Evolutionary conservation across 2,797 vertebrate genomes (phyloP), one percentile per base, ranked within the genome.

Genomic region (Crotalus adamanteus): DNA sequence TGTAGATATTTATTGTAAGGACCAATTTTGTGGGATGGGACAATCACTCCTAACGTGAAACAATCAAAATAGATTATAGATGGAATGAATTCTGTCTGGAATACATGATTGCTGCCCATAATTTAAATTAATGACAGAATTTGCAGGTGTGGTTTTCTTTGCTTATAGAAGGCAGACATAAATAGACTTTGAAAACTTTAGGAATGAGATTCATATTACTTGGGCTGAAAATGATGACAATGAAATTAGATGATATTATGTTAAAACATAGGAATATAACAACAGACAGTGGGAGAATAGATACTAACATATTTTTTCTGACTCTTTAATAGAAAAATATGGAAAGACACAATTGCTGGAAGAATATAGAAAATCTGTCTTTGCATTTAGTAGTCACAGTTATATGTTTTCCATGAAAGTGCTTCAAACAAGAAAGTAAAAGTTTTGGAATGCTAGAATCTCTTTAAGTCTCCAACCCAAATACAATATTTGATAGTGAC

Each of bases 1-100:
- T 83, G 3, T 83, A 47, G 73, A 83, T 25, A 83, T 47, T 83
- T 83, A 83, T 37, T 83, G 37, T 83, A 83, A 83, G 73, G 37
- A 47, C 73, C 73, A 83, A 47, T 83, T 83, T 47, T 83, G 37
- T 11, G 20, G 8, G 26, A 22, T 55, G n/a, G 31, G 86, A 56
- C 42, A 55, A 90, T 31, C 16, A 93, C 95, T 96, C 59, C 94
- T 92, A 94, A 94, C 86, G 93, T 92, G 90, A 90, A 96, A 94
- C 97, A 97, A 83, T 97, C 96, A 97, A 97, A 97, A 92, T 0
- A 88, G 83, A 92, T 73, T 73, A 73, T 73, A 73, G n/a, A 37
- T 73, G 96, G 95, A 96, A 96, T 97, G 97, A 97, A 96, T 60
- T 51, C 63, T 60, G 55, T 61, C 69, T 25, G 31, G n/a, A 37